These are phyloP conservation scores for Drosophila nigricruria DNA, from an alignment of 2,888 invertebrate genomes.

Conservation along the genomic window DNA sequence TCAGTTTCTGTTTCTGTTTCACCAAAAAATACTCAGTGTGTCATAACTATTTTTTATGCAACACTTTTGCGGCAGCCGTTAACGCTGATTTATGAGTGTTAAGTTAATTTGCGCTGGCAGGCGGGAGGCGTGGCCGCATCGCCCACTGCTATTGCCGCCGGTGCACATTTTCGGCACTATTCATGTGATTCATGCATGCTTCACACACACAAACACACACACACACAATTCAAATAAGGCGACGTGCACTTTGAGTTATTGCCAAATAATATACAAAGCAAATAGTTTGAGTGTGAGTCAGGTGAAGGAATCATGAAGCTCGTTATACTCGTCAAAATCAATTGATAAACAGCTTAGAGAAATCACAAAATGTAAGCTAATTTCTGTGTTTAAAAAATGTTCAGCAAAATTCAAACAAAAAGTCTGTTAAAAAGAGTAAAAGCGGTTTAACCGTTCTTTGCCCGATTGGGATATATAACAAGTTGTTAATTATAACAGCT, in stretches of 20 bases:
- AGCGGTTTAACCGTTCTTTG: too few species aligned
- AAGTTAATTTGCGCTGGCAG: constrained; percentile 73
- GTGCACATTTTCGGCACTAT: constrained; percentile 48
- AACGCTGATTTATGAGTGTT: constrained; percentile 79
- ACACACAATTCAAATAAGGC: constrained; percentile 21
- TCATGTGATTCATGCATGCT: constrained; percentile 56
- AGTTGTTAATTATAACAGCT: not conserved
- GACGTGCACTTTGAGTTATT: constrained; percentile 61
- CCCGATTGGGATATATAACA: not conserved
- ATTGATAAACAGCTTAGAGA: not conserved
- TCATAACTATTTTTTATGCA: constrained; percentile 75
- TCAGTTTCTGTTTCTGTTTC: constrained; percentile 23
- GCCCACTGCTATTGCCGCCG: constrained; percentile 22
- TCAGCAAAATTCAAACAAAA: not conserved
- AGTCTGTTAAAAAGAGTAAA: not conserved
- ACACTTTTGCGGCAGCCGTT: constrained; percentile 73
- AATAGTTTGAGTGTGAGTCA: constrained; percentile 20
- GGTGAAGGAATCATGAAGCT: constrained; percentile 47
- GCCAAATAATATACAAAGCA: constrained; percentile 52
- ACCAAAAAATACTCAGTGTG: constrained; percentile 18
- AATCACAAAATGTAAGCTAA: not conserved
- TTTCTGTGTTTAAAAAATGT: not conserved
- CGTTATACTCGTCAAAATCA: constrained; percentile 2
- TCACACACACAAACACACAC: constrained; percentile 9
- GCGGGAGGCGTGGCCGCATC: constrained; percentile 22